Base-by-base conservation (phyloP, 2,113 vertebrate species). In the Stegostoma tigrinum region DNA sequence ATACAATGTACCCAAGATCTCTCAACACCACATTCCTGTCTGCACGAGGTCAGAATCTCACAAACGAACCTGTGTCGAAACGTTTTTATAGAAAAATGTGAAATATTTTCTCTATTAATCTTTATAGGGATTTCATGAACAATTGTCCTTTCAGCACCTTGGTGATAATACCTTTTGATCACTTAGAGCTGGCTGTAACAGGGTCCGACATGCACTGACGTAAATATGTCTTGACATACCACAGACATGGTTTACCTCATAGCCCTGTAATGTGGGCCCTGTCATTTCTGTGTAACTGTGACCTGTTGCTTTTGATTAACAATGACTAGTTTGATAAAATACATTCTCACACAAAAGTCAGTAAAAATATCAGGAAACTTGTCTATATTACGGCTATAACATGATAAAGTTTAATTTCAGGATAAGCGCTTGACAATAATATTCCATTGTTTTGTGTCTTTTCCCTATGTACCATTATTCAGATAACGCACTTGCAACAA, bases 51-150 rank as follows among this genome's bases (percentile, higher is more conserved):
- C 94, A 95, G 68, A 52, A 95, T 38, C 61, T 66, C 61, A 95
- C 66, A 95, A 52, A 24, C 72, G 68, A 75, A 95, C 45, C 94
- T 48, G 94, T 30, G 68, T 95, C 68, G 75, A 52, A 93, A 72
- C 12, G 42, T 72, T 70, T 70, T 72, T 95, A 21, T 45, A 52
- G 94, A 95, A 72, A 95, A 95, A 95, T 95, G 94, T 27, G 27
- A 95, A 95, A 72, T 95, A 95, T 95, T 75, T 95, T 72, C 94
- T 48, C 94, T 34, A 75, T 95, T 95, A 95, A 72, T 95, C 94
- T 95, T 48, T 52, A 72, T 48, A 14, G 42, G 23, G 42, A 75
- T 95, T 95, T 95, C 14, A 95, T 72, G 67, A 95, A 95, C 94
- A 45, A 95, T 72, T 95, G 94, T 95, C 66, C 45, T 75, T 95